Evolutionary conservation across 2,797 vertebrate genomes (phyloP), one percentile per base, ranked within the genome.

Genomic region (Chrysocyon brachyurus): DNA sequence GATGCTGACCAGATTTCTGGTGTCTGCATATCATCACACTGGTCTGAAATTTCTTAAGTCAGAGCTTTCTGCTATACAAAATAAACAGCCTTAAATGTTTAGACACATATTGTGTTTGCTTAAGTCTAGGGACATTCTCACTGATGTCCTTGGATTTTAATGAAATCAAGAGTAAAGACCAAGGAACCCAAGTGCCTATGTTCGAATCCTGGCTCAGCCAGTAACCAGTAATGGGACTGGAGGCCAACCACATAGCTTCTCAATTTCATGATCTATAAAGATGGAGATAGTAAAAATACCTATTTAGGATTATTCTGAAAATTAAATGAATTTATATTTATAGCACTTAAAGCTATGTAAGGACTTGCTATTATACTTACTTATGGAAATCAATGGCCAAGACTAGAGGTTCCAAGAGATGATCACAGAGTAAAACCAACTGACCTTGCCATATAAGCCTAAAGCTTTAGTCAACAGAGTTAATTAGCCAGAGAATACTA

Each of bases 381-480:
- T 96, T 95, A 64, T 46, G 82, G 11, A 96, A 95, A 92, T 64
- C 79, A 81, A 73, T 66, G 56, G n/a, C 61, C 31, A 87, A 33
- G 56, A 61, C 56, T 79, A 78, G 11, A 77, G 33, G 46, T 57
- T 88, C 52, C 26, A 70, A 78, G 31, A 63, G 12, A 81, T 59
- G 52, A 83, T 46, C 56, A 66, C 33, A 81, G 36, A 95, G 63
- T 28, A 70, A 94, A 96, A 56, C 26, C 31, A 89, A 75, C 1
- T 54, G 68, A 61, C 86, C 52, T 52, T 85, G 46, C 3, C 59
- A 72, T 21, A 16, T 22, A 54, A 56, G 10, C 72, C 49, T 93
- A 28, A 90, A 78, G 68, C 54, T 91, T 97, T 59, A n/a, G 64
- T 70, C 36, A 87, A n/a, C 59, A 75, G 33, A 88, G 57, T 85